Percentiles rank a stretch among this genome's conserved stretches.
Conservation (phyloP, 2,113 vertebrate species). For the Coptodon bakossiorum region DNA sequence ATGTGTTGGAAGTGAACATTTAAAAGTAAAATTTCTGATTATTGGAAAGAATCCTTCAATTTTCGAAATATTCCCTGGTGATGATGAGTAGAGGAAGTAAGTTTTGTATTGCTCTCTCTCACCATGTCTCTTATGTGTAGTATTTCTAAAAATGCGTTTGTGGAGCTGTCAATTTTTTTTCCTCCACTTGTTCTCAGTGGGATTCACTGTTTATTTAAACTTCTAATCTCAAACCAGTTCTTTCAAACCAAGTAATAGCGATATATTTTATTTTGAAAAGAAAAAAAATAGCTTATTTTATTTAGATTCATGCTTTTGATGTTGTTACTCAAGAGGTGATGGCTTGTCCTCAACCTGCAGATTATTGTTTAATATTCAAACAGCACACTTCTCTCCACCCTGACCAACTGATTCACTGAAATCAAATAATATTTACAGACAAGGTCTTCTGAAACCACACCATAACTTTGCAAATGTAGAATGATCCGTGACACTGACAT, state of each 20-base stretch:
- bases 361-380: neutral
- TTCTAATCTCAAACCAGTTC: neutral
- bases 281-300: neutral
- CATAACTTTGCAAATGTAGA: too few species aligned
- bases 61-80: fast-evolving
- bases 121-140: fast-evolving
- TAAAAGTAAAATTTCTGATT: fast-evolving
- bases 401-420: neutral
- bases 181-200: neutral
- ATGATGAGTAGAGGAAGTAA: neutral
- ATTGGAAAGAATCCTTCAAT: neutral
- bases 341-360: neutral
- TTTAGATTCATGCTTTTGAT: fast-evolving
- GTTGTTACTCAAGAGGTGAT: fast-evolving
- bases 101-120: neutral
- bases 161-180: neutral
- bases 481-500: too few species aligned
- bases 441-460: too few species aligned
- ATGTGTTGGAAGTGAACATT: neutral
- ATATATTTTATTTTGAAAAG: neutral
- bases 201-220: neutral
- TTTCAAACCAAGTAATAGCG: neutral
- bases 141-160: neutral
- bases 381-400: neutral
- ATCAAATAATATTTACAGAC: neutral